phyloP scores from a whole-genome alignment of 2,888 invertebrate genomes.

The Sesia apiformis region DNA sequence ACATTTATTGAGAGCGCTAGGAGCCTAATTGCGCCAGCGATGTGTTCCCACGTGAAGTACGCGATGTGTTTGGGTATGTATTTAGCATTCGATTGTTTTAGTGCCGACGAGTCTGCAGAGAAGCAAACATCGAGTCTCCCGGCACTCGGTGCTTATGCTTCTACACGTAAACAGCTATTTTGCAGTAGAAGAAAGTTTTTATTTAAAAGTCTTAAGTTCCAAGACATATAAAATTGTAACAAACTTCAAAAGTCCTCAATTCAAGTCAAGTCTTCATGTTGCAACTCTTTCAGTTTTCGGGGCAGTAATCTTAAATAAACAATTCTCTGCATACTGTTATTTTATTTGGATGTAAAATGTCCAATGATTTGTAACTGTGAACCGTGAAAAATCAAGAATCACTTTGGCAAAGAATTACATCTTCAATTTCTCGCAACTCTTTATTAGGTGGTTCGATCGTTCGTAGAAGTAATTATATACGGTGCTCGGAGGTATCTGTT shows the following conservation, averaged over 20 bases:
- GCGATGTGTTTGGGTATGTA: slow-evolving; percentile 63
- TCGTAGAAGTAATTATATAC: slow-evolving; percentile 69
- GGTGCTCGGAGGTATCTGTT: slow-evolving; percentile 56
- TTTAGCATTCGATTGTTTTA: slow-evolving; percentile 74
- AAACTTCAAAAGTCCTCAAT: too few relatives aligned
- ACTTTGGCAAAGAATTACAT: slow-evolving; percentile 19
- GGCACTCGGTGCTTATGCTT: background rate
- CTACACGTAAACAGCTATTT: too few relatives aligned
- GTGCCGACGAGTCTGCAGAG: slow-evolving; percentile 60
- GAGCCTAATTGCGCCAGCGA: slow-evolving; percentile 62
- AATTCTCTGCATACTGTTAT: too few relatives aligned
- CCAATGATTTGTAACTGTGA: slow-evolving; percentile 17
- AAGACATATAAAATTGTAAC: too few relatives aligned
- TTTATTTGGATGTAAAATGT: background rate
- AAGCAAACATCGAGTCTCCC: slow-evolving; percentile 43
- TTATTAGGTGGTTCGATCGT: slow-evolving; percentile 47
- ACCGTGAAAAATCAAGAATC: slow-evolving; percentile 37
- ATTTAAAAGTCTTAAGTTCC: too few relatives aligned
- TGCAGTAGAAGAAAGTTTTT: too few relatives aligned
- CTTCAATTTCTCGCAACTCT: slow-evolving; percentile 53
- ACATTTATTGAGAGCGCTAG: slow-evolving; percentile 29
- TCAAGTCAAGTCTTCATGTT: too few relatives aligned
- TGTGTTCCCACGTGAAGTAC: slow-evolving; percentile 70
- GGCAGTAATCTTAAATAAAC: too few relatives aligned
- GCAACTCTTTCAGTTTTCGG: too few relatives aligned